These are phyloP conservation scores for Lytechinus variegatus DNA, from an alignment of 35 echinoderm and acorn worm genomes.

Conservation along the genomic window DNA sequence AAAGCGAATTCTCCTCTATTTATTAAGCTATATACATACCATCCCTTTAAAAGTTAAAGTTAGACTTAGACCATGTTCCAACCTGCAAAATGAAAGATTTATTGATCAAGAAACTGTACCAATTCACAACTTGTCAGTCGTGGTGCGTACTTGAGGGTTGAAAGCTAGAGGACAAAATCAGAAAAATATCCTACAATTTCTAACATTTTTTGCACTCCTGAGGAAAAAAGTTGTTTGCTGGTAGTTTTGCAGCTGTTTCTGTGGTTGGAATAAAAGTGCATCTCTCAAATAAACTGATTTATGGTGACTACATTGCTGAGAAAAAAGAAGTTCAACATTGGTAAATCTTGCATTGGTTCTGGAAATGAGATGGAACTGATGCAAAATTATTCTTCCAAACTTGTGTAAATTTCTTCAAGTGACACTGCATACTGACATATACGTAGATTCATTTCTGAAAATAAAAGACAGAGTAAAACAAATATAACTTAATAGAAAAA, in stretches of 20 bases:
- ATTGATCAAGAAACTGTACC: not conserved
- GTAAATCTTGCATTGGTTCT: not conserved
- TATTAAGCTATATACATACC: too few relatives aligned
- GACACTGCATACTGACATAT: not conserved
- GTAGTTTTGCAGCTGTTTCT: constrained; percentile 11
- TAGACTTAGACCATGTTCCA: not conserved
- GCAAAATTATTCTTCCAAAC: not conserved
- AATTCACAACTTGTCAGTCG: not conserved
- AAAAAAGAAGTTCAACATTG: not conserved
- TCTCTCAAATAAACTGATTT: not conserved
- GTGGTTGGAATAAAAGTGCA: not conserved
- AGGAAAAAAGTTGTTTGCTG: constrained; percentile 19
- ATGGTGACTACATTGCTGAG: not conserved
- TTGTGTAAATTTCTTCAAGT: not conserved
- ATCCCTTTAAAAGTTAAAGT: too few relatives aligned
- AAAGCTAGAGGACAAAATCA: not conserved
- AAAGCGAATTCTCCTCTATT: too few relatives aligned
- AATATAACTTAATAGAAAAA: not conserved
- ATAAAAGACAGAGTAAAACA: not conserved
- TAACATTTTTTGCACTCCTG: not conserved
- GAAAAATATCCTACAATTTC: not conserved
- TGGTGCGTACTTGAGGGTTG: not conserved
- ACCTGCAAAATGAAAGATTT: not conserved
- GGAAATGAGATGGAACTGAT: not conserved
- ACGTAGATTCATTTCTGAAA: too few relatives aligned